Evolutionary conservation across 2,888 invertebrate species (phyloP).

Genomic region (Muscina levida): DNA sequence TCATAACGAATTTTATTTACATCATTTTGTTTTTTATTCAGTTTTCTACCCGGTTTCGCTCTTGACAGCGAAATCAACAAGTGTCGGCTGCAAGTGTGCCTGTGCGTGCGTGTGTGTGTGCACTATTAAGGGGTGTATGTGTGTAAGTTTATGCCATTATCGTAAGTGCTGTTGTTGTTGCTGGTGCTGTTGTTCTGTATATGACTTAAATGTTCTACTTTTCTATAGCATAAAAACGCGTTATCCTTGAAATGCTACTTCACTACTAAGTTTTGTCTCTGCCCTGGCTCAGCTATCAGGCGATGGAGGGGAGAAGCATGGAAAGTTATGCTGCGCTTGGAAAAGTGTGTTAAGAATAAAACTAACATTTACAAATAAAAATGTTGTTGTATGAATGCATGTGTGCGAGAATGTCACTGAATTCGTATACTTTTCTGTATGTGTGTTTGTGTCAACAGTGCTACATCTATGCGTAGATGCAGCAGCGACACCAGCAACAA

Average conservation of each 20-base stretch:
- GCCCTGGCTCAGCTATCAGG: neutral
- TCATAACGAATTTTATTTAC: slow-evolving; percentile 43
- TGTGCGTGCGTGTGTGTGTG: slow-evolving; percentile 46
- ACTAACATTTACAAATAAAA: slow-evolving; percentile 57
- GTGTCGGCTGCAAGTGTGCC: slow-evolving; percentile 28
- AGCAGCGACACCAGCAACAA: slow-evolving; percentile 15
- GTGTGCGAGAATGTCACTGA: slow-evolving; percentile 10
- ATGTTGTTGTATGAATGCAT: too few species aligned
- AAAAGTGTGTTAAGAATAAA: slow-evolving; percentile 64
- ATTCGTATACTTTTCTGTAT: neutral
- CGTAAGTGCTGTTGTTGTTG: neutral
- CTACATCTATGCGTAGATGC: slow-evolving; percentile 45
- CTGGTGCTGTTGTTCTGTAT: neutral
- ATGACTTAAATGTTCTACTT: slow-evolving; percentile 34
- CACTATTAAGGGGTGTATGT: too few species aligned
- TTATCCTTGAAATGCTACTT: slow-evolving; percentile 59
- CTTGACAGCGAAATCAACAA: slow-evolving; percentile 53
- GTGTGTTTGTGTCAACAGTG: slow-evolving; percentile 12
- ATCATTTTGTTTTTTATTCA: neutral
- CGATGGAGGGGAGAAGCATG: too few species aligned
- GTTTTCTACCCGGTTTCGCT: slow-evolving; percentile 39
- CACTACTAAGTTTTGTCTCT: slow-evolving; percentile 32
- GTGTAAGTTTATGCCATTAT: slow-evolving; percentile 21
- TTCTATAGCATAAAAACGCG: neutral
- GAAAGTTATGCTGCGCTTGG: slow-evolving; percentile 27